Conservation (phyloP, 2,888 invertebrate species). For the Acholoe squamosa region DNA sequence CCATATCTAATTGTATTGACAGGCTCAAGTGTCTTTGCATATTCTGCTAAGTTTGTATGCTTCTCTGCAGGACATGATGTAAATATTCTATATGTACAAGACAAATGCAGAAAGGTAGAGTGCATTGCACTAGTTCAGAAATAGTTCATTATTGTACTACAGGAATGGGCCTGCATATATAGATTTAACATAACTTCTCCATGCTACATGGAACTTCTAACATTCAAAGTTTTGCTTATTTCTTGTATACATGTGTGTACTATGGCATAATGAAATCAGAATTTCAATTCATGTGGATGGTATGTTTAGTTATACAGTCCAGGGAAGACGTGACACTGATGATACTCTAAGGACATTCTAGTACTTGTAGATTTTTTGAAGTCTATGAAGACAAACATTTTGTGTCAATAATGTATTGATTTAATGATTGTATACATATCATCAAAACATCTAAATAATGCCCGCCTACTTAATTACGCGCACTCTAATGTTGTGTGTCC, state of each 20-base stretch:
- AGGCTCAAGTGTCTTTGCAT: too few species aligned
- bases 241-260: background rate
- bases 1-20: too few species aligned
- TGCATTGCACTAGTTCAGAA: too few species aligned
- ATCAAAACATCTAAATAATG: background rate
- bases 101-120: too few species aligned
- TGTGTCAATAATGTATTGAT: background rate
- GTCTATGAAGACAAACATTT: background rate
- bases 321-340: background rate
- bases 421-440: conserved; percentile 37
- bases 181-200: too few species aligned
- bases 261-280: background rate
- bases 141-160: too few species aligned
- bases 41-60: too few species aligned
- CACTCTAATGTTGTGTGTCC: too few species aligned
- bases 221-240: background rate
- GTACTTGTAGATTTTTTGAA: background rate
- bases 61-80: too few species aligned
- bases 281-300: background rate
- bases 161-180: too few species aligned
- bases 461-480: background rate
- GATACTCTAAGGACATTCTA: background rate
- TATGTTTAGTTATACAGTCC: background rate
- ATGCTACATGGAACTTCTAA: background rate
- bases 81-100: too few species aligned